Evolutionary conservation across 1,140 invertebrate species (phyloP), one percentile per base, ranked within the genome.

Genomic region (Drosophila parabipectinata): DNA sequence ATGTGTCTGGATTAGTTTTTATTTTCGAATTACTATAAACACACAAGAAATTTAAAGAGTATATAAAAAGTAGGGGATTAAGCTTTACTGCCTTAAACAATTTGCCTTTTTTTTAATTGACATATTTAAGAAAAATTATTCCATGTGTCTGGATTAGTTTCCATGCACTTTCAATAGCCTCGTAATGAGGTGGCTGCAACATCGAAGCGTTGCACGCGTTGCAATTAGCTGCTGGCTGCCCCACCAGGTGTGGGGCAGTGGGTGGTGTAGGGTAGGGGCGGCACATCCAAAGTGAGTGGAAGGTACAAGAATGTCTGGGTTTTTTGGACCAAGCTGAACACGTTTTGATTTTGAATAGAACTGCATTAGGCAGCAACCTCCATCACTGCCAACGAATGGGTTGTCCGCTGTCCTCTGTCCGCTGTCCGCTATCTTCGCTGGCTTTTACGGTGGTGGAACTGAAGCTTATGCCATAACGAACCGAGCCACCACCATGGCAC

Each of bases 281-380:
- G 28, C 30, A 15, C 30, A 45, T 39, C 37, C 72, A 57, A 67
- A 58, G 53, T 57, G 47, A 10, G 15, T 15, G 56, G 5, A 26
- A 21, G 50, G 50, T 28, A 7, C 26, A 28, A 28, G 26, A 28
- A 6, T 28, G 26, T n/a, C 24, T 51, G 41, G 30, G 39, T n/a
- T 12, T 39, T 8, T 14, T 14, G 15, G 32, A 54, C 41, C 58
- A 41, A 58, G 45, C 59, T 54, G 78, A 67, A 78, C 82, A 85
- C 82, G 82, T 82, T 85, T 82, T 85, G 82, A 87, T 85, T 85
- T 85, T 85, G 82, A 85, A 85, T 85, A 67, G 78, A 64, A 85
- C 66, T 76, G 82, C 82, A 85, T 85, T 85, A 87, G 82, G 50
- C 57, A 60, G 34, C 39, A 34, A 41, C 44, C 39, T 37, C 44